Percentiles rank a stretch among this genome's conserved stretches.
Conservation (phyloP, 1,140 invertebrate genomes). For the Bursaphelenchus mucronatus region DNA sequence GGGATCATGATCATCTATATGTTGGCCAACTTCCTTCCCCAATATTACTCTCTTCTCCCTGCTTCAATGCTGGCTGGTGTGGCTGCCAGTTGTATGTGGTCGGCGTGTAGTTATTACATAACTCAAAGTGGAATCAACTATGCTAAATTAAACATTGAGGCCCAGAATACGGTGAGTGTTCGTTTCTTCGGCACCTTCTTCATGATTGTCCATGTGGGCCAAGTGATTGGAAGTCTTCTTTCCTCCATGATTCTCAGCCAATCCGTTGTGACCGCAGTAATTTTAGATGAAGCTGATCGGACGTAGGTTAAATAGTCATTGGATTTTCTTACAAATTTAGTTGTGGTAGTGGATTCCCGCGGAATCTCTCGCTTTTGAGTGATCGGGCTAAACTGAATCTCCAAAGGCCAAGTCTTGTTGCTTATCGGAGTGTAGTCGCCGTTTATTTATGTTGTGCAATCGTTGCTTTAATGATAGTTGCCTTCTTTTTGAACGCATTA, state of each 20-base stretch:
- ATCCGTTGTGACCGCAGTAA: conserved; percentile 19
- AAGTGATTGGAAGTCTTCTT: conserved; percentile 89
- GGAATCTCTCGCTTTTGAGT: conserved; percentile 34
- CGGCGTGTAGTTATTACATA: conserved; percentile 87
- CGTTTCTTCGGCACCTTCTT: conserved; percentile 95
- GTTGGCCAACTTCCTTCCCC: conserved; percentile 82
- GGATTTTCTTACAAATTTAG: conserved; percentile 25
- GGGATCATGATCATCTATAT: conserved; percentile 88
- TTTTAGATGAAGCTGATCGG: conserved; percentile 43
- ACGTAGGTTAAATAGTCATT: conserved; percentile 26
- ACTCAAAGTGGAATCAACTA: conserved; percentile 81
- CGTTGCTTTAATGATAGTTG: conserved; percentile 77
- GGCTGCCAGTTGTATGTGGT: conserved; percentile 90
- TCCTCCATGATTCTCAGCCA: conserved; percentile 77
- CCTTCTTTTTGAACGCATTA: conserved; percentile 80
- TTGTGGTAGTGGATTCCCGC: conserved; percentile 48
- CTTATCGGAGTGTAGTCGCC: conserved; percentile 70
- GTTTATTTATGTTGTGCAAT: conserved; percentile 82
- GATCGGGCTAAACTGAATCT: conserved; percentile 62
- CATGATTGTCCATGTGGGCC: conserved; percentile 87
- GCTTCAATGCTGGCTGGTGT: conserved; percentile 77
- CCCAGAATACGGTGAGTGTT: conserved; percentile 81
- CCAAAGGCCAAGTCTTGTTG: conserved; percentile 72
- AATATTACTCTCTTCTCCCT: conserved; percentile 78
- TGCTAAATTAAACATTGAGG: conserved; percentile 64